These are phyloP conservation scores for Ophiodon elongatus DNA, from an alignment of 2,113 vertebrate species.

Conservation along the genomic window DNA sequence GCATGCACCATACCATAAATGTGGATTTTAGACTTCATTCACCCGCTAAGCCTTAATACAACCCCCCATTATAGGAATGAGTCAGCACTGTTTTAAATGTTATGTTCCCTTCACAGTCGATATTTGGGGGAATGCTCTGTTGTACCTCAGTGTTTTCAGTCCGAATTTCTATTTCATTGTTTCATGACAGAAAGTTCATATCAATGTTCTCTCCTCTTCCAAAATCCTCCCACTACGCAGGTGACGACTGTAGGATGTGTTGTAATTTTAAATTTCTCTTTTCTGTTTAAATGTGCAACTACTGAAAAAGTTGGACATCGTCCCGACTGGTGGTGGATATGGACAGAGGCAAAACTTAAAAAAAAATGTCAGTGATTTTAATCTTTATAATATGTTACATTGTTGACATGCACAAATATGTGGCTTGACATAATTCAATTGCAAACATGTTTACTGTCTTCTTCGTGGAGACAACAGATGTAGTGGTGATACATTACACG, in stretches of 20 bases:
- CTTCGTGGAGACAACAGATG: neutral
- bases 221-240: constrained; percentile 23
- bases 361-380: constrained; percentile 35
- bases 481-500: neutral
- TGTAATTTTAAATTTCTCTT: constrained; percentile 22
- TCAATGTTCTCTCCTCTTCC: constrained; percentile 14
- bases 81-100: neutral
- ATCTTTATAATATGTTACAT: constrained; percentile 14
- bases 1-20: neutral
- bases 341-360: constrained; percentile 1
- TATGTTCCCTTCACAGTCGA: neutral
- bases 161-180: neutral
- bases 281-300: constrained; percentile 26
- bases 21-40: neutral
- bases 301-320: constrained; percentile 22
- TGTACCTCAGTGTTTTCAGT: neutral
- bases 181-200: constrained; percentile 2
- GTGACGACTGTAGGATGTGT: constrained; percentile 17
- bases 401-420: constrained; percentile 22
- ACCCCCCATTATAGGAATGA: neutral
- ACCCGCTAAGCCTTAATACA: neutral
- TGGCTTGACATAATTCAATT: constrained; percentile 2
- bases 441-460: constrained; percentile 4
- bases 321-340: constrained; percentile 4
- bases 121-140: neutral